Base-by-base conservation (phyloP, 1,140 invertebrate genomes). In the Cepaea nemoralis region DNA sequence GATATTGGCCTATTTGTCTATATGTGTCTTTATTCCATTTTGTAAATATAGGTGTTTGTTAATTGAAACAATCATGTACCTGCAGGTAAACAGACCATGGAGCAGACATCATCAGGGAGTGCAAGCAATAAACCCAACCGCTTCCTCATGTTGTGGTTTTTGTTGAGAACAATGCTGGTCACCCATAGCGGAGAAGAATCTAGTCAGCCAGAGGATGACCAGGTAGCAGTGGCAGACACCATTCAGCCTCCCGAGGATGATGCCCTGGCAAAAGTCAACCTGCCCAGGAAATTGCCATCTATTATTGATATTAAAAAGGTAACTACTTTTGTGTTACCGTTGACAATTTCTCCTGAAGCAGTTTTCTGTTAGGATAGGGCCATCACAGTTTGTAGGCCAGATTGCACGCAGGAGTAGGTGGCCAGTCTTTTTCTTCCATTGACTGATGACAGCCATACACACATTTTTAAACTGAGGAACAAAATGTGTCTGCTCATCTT, bases 301-400 rank as follows among this genome's bases (percentile, higher is more conserved):
- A 82, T 88, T 22, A 77, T 88, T 14, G 87, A 88, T 73, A 88
- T 90, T n/a, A 90, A 89, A 79, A 76, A 82, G 16, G 77, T 79
- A 77, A 33, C 39, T 10, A 55, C 19, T 48, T 22, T 75, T 5
- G 19, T 55, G 50, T 55, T 10, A 5, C 8, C 19, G 19, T 14
- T 22, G 2, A 55, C 5, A 10, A 55, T 55, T 19, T 55, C 8
- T 55, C 3, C 19, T 45, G 16, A 45, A 45, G 42, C 16, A 45
- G n/a, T n/a, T n/a, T n/a, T n/a, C n/a, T n/a, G n/a, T n/a, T n/a
- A n/a, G n/a, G n/a, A n/a, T n/a, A n/a, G n/a, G n/a, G n/a, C n/a
- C n/a, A n/a, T n/a, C n/a, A n/a, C n/a, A n/a, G n/a, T n/a, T n/a
- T n/a, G n/a, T n/a, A n/a, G n/a, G n/a, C n/a, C n/a, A n/a, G n/a